Evolutionary conservation across 2,888 invertebrate species (phyloP).

Genomic region (Hydropsyche betteni): DNA sequence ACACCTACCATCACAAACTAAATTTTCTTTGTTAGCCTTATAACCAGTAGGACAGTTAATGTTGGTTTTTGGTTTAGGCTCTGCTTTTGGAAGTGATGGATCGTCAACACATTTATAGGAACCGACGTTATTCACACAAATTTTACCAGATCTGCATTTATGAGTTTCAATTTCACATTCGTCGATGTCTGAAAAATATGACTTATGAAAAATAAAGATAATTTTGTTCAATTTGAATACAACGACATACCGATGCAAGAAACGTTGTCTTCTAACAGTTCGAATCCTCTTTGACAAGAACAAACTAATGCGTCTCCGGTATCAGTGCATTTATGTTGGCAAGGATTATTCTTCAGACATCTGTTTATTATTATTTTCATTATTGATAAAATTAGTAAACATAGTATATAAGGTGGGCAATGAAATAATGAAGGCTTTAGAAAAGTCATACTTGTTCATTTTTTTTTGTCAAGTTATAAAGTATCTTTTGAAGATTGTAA

Average conservation of each 20-base stretch:
- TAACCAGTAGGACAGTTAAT: conserved; percentile 67
- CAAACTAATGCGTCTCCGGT: conserved; percentile 75
- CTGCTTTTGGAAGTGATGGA: conserved; percentile 55
- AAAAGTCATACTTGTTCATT: too few relatives aligned
- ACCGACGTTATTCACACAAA: conserved; percentile 75
- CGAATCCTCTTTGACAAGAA: conserved; percentile 76
- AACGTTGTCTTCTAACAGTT: conserved; percentile 71
- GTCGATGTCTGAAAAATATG: conserved; percentile 72
- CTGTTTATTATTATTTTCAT: conserved; percentile 54
- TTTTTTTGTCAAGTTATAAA: too few relatives aligned
- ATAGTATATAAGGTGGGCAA: too few relatives aligned
- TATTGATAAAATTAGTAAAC: neutral
- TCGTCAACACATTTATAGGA: conserved; percentile 61
- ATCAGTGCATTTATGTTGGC: conserved; percentile 78
- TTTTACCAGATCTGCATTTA: conserved; percentile 67
- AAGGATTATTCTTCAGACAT: conserved; percentile 73
- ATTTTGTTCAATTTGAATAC: neutral
- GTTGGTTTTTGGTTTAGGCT: conserved; percentile 54
- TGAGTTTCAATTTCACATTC: conserved; percentile 75
- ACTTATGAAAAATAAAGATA: neutral
- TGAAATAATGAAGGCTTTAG: too few relatives aligned
- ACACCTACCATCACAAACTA: conserved; percentile 67
- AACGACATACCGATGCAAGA: conserved; percentile 69
- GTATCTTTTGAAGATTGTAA: too few relatives aligned
- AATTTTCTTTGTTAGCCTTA: conserved; percentile 65